Evolutionary conservation across 2,797 vertebrate species (phyloP).

Genomic region (Gymnopithys bicolor): DNA sequence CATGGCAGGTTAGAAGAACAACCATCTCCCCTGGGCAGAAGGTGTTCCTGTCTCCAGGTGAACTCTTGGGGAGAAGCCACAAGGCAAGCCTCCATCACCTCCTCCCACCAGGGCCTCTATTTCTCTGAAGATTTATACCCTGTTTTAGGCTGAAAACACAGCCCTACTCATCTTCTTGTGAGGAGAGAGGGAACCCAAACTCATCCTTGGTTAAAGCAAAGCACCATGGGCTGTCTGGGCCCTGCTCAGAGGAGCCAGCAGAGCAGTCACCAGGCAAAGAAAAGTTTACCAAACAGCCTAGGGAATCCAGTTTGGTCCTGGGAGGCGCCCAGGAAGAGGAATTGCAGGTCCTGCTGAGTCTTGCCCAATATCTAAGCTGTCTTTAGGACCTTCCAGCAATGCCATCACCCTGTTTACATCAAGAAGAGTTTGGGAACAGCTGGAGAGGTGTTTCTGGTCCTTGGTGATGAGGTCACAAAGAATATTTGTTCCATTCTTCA

Average conservation of each 20-base stretch:
- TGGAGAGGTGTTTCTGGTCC: not conserved
- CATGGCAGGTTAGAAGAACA: accelerated
- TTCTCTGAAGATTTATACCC: not conserved
- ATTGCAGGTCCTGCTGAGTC: not conserved
- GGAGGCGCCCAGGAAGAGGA: not conserved
- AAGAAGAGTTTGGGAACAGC: accelerated
- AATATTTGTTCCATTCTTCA: not conserved
- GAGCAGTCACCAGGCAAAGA: not conserved
- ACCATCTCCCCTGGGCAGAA: not conserved
- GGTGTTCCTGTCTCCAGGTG: not conserved
- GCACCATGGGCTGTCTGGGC: accelerated
- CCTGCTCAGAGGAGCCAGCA: not conserved
- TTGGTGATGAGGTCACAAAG: accelerated
- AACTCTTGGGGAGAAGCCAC: not conserved
- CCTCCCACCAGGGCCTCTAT: not conserved
- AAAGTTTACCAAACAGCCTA: not conserved
- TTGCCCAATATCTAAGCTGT: not conserved
- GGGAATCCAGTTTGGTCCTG: not conserved
- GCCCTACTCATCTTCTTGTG: not conserved
- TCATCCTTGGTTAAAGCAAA: not conserved
- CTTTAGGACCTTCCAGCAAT: not conserved
- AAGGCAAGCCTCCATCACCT: not conserved
- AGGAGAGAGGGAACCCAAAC: not conserved
- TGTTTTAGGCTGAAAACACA: not conserved
- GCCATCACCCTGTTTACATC: not conserved